A percentile compares a stretch with the other conserved stretches of the same genome.
Conservation (phyloP, 2,797 vertebrate genomes). For the Chaunax sp. region DNA sequence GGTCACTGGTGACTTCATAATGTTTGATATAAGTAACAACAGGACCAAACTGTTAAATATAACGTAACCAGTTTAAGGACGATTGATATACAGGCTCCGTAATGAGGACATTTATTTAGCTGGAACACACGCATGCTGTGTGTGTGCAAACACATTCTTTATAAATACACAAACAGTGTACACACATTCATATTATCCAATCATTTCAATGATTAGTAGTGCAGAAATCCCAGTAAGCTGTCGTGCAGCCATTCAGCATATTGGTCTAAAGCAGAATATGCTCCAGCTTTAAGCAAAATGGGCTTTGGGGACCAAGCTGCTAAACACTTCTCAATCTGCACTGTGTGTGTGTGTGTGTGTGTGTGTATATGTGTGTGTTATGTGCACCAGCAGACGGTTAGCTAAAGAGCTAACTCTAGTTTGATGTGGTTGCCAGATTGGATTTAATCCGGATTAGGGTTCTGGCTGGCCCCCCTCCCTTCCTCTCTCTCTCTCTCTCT, state of each 20-base stretch:
- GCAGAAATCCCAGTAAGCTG: conserved; percentile 69
- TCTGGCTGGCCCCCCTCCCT: conserved; percentile 64
- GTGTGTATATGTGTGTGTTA: conserved; percentile 48
- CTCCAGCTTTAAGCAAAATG: conserved; percentile 86
- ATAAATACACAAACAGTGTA: conserved; percentile 30
- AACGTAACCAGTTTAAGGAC: conserved; percentile 3
- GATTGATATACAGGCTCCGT: not conserved
- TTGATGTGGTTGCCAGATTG: conserved; percentile 96
- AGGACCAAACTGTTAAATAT: conserved; percentile 1
- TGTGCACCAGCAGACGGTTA: conserved; percentile 84
- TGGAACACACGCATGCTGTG: conserved; percentile 9
- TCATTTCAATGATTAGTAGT: conserved; percentile 78
- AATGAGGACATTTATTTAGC: conserved; percentile 19
- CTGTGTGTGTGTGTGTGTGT: conserved; percentile 46
- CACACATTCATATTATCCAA: conserved; percentile 62
- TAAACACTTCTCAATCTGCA: conserved; percentile 85
- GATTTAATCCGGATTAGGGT: conserved; percentile 90
- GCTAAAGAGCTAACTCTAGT: conserved; percentile 89
- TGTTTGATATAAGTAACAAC: not conserved
- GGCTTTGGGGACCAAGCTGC: conserved; percentile 91
- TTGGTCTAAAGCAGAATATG: conserved; percentile 86
- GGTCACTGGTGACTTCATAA: not conserved
- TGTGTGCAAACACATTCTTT: conserved; percentile 33
- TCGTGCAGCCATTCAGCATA: conserved; percentile 82
- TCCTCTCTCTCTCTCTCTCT: conserved; percentile 41